Evolutionary conservation across 2,113 vertebrate species (phyloP).

Genomic region (Saguinus imperator): DNA sequence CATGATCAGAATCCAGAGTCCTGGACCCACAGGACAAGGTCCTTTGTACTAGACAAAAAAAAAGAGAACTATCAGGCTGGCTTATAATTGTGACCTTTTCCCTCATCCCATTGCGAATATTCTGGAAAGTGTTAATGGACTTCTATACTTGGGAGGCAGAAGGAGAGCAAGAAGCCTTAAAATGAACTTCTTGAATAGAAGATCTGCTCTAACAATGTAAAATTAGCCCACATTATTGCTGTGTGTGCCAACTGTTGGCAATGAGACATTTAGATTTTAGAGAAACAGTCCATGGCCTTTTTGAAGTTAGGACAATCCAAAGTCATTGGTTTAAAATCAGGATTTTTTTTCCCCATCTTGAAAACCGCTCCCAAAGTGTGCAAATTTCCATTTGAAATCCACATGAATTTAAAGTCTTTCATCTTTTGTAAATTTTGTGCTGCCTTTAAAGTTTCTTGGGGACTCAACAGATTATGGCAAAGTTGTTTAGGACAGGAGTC

Average conservation of each 20-base stretch:
- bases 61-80: not conserved
- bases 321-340: not conserved
- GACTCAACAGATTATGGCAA: not conserved
- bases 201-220: no score
- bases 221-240: not conserved
- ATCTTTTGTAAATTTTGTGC: not conserved
- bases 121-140: not conserved
- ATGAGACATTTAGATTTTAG: not conserved
- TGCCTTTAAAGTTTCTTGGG: not conserved
- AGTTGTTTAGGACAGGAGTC: not conserved
- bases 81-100: not conserved
- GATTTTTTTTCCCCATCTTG: not conserved
- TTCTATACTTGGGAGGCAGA: not conserved
- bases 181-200: not conserved
- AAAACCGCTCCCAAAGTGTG: not conserved
- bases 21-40: no score
- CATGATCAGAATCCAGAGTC: not conserved
- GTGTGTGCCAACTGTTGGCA: not conserved
- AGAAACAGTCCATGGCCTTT: not conserved
- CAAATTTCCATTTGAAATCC: not conserved
- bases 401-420: not conserved
- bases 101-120: not conserved
- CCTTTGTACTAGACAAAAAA: not conserved
- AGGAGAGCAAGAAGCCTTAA: not conserved
- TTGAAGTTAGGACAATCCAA: not conserved